Evolutionary conservation across 1,140 invertebrate species (phyloP), one percentile per base, ranked within the genome.

Genomic region (Bilobella aurantiaca): DNA sequence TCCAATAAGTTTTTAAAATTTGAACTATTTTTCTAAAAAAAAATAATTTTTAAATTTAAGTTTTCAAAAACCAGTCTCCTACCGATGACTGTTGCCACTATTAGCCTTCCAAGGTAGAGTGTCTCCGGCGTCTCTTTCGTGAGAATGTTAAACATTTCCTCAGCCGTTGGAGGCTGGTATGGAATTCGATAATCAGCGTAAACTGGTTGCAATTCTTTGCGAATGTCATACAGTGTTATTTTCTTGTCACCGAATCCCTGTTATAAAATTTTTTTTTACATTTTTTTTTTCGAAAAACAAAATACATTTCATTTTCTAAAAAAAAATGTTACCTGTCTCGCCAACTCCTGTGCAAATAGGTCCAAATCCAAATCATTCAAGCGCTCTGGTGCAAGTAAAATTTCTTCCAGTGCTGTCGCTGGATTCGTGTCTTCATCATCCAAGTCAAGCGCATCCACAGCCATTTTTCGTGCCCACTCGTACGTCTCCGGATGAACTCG

Each of bases 401-500:
- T 98, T 79, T 99, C 96, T 75, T 99, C 95, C 0, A 99, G 78
- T 21, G 96, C 96, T 1, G 91, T 91, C 0, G 94, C 93, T 0
- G 96, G 94, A 81, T 99, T 97, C n/a, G 79, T 79, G 32, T 81
- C 81, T 23, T 53, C 83, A 58, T 94, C 89, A 62, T 86, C 85
- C 72, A 98, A 97, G 72, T 99, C 97, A 14, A 99, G 79, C 5
- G 97, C 97, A 81, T 99, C 97, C 0, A 98, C 93, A 2, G 96
- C 97, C 96, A 99, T 99, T 81, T 99, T 99, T 25, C 95, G 80
- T 0, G 97, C 97, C 96, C 96, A 98, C 77, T 99, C 96, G 74
- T 99, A 99, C 0, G 93, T 95, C 79, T 99, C 97, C 0, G 96
- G 96, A 81, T 99, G 97, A 0, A 99, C 94, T 69, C 97, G 82